Conservation (phyloP, 2,113 vertebrate genomes). For the Elephas maximus region DNA sequence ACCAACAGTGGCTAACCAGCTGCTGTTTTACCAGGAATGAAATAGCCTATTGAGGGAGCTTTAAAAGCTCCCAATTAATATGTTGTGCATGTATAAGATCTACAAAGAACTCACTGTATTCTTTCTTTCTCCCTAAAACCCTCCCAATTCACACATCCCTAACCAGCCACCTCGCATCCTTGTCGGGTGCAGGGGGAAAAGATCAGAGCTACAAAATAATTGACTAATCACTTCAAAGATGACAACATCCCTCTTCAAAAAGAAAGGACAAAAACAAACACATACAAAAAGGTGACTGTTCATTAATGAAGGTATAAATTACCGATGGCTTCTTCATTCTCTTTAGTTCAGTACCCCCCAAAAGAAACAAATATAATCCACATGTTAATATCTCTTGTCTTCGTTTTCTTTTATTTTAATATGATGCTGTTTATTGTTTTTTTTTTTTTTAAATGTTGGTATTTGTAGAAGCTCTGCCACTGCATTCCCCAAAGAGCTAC, state of each 20-base stretch:
- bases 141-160: constrained; percentile 70
- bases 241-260: constrained; percentile 85
- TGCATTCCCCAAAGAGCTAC: constrained; percentile 89
- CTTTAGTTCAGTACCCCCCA: constrained; percentile 82
- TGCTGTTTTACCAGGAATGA: constrained; percentile 89
- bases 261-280: constrained; percentile 86
- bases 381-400: constrained; percentile 84
- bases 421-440: constrained; percentile 83
- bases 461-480: constrained; percentile 87
- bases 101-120: constrained; percentile 91
- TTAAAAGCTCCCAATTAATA: constrained; percentile 91
- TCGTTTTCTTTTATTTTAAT: constrained; percentile 85
- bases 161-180: constrained; percentile 84
- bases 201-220: constrained; percentile 89
- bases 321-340: constrained; percentile 88
- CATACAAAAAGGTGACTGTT: constrained; percentile 87
- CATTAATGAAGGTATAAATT: constrained; percentile 90
- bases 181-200: constrained; percentile 83
- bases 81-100: constrained; percentile 88
- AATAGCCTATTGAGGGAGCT: constrained; percentile 88
- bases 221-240: constrained; percentile 89
- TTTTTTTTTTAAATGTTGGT: constrained; percentile 80
- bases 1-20: constrained; percentile 87
- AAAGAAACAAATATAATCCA: constrained; percentile 84
- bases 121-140: constrained; percentile 72